Evolutionary conservation across 1,140 invertebrate genomes (phyloP).

Genomic region (Drosophila saltans): DNA sequence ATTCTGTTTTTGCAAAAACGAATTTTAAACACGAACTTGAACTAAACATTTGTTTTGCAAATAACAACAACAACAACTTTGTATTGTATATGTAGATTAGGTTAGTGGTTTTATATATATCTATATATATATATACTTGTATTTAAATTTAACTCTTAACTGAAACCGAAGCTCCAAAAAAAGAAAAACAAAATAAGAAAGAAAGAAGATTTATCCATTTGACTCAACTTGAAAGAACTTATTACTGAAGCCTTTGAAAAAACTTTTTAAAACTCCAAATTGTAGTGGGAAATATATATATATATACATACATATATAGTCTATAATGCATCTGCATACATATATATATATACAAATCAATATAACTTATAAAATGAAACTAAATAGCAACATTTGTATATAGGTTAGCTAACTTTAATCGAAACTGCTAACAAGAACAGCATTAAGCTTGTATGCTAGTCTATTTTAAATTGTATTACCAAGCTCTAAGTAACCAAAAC

Average conservation of each 20-base stretch:
- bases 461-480: slow-evolving; percentile 65
- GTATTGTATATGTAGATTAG: slow-evolving; percentile 33
- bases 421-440: background rate
- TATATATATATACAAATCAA: slow-evolving; percentile 36
- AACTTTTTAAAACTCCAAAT: slow-evolving; percentile 74
- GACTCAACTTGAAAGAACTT: slow-evolving; percentile 80
- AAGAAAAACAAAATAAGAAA: background rate
- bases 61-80: background rate
- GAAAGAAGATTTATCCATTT: slow-evolving; percentile 72
- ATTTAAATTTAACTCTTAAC: slow-evolving; percentile 48
- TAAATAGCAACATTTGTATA: slow-evolving; percentile 74
- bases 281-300: slow-evolving; percentile 49
- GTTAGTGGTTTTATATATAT: slow-evolving; percentile 35
- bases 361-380: slow-evolving; percentile 50
- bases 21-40: slow-evolving; percentile 54
- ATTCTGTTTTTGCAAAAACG: slow-evolving; percentile 69
- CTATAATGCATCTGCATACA: slow-evolving; percentile 51
- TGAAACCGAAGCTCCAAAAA: slow-evolving; percentile 55
- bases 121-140: slow-evolving; percentile 26
- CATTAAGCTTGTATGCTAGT: slow-evolving; percentile 51
- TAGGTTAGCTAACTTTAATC: slow-evolving; percentile 55
- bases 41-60: slow-evolving; percentile 34
- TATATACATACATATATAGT: slow-evolving; percentile 34
- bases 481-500: slow-evolving; percentile 62
- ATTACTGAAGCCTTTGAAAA: slow-evolving; percentile 81